Evolutionary conservation across 2,888 invertebrate genomes (phyloP).

Genomic region (Mimas tiliae): DNA sequence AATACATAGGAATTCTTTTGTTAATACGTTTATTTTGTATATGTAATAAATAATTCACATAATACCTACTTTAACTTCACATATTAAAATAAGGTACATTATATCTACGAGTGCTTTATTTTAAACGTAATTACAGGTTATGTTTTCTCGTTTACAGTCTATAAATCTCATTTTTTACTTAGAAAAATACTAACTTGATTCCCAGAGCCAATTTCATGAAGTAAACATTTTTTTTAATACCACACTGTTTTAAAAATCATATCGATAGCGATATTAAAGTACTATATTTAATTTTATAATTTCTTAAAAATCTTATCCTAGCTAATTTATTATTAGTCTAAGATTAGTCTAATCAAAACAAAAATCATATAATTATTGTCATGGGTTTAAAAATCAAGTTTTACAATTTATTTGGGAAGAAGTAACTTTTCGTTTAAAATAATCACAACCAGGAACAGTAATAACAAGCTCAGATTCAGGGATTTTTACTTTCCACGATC

Average conservation of each 20-base stretch:
- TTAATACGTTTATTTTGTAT: constrained; percentile 6
- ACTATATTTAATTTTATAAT: neutral
- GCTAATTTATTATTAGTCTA: too few relatives aligned
- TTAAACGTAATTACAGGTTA: neutral
- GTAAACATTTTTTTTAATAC: neutral
- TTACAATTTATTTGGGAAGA: constrained; percentile 59
- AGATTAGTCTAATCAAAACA: neutral
- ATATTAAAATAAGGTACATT: neutral
- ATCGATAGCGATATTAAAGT: too few relatives aligned
- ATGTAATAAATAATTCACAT: neutral
- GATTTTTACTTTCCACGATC: constrained; percentile 56
- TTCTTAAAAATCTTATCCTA: neutral
- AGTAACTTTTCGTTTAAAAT: constrained; percentile 71
- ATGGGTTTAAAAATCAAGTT: neutral
- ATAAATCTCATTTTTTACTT: constrained; percentile 24
- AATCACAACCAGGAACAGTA: constrained; percentile 81
- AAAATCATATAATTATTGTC: neutral
- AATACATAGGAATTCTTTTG: neutral
- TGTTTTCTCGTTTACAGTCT: constrained; percentile 20
- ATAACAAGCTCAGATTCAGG: constrained; percentile 80
- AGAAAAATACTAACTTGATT: neutral
- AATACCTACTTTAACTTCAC: neutral
- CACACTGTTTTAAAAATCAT: neutral
- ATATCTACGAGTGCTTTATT: neutral
- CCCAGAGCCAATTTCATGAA: neutral